These are phyloP conservation scores for Oncorhynchus masou DNA, from an alignment of 2,113 vertebrate species.

Conservation along the genomic window DNA sequence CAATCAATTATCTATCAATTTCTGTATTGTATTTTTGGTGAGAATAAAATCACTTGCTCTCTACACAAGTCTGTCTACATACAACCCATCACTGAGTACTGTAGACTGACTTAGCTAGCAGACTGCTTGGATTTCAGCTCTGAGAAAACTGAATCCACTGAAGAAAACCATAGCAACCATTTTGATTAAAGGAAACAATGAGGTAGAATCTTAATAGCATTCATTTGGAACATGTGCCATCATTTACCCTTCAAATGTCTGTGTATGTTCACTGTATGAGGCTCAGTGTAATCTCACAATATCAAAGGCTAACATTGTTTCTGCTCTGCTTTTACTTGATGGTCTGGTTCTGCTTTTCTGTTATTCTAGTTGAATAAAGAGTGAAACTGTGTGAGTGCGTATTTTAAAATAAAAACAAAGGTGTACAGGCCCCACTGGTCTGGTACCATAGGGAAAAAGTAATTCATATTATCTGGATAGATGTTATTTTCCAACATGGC, in stretches of 20 bases:
- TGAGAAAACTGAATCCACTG: conserved; percentile 2
- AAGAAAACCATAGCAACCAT: background rate
- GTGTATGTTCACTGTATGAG: conserved; percentile 10
- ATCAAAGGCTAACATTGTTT: conserved; percentile 5
- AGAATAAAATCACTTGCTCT: conserved; percentile 14
- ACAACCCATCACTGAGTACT: background rate
- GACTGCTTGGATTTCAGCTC: background rate
- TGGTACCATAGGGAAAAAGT: conserved; percentile 13
- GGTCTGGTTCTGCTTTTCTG: conserved; percentile 14
- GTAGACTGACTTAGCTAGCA: conserved; percentile 16
- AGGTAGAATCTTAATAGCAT: background rate
- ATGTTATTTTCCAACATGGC: conserved; percentile 42
- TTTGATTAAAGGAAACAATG: conserved; percentile 30
- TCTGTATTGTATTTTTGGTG: conserved; percentile 10
- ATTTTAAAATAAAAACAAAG: conserved; percentile 33
- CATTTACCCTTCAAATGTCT: conserved; percentile 24
- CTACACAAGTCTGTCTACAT: background rate
- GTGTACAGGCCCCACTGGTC: conserved; percentile 4
- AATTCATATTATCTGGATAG: conserved; percentile 29
- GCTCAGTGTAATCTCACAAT: conserved; percentile 1
- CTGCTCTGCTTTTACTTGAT: conserved; percentile 23
- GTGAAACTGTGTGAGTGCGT: background rate
- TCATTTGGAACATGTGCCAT: conserved; percentile 21
- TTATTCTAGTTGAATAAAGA: conserved; percentile 16
- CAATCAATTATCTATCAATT: conserved; percentile 8